A percentile compares a stretch with the other conserved stretches of the same genome.
phyloP scores from a whole-genome alignment of 2,113 vertebrate species.

The Pomatostomus ruficeps region DNA sequence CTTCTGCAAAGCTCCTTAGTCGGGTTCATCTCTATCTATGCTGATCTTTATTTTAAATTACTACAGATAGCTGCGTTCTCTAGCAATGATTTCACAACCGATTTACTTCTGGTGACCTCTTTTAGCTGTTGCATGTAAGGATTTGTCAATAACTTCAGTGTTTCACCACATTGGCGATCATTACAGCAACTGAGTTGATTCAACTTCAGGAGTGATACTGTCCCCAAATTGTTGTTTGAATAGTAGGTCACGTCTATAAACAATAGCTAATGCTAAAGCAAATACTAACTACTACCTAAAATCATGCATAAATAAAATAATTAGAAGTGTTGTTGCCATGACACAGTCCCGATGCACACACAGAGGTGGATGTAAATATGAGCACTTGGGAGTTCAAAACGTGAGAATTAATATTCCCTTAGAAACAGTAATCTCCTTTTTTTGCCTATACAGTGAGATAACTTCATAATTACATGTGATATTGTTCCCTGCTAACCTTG shows the following conservation, averaged over 20 bases:
- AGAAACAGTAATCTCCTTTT: not conserved
- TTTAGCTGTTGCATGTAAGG: not conserved
- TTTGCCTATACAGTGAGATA: not conserved
- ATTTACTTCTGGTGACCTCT: not conserved
- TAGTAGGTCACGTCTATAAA: not conserved
- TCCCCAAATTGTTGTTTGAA: not conserved
- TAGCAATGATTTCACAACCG: not conserved
- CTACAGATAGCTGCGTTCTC: not conserved
- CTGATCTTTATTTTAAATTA: not conserved
- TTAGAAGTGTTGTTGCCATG: accelerated
- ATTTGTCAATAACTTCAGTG: not conserved
- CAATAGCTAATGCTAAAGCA: not conserved
- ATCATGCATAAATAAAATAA: not conserved
- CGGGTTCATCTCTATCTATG: not conserved
- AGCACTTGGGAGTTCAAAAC: accelerated
- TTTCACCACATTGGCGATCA: accelerated
- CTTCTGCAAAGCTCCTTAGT: not conserved
- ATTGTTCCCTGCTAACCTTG: not conserved
- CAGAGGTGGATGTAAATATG: accelerated
- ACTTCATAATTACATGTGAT: not conserved
- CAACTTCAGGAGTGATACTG: not conserved
- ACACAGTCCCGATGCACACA: accelerated
- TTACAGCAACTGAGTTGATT: not conserved
- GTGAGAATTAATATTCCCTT: not conserved
- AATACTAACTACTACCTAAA: not conserved